Percentiles rank a stretch among this genome's conserved stretches.
These are phyloP conservation scores for Turdus rufiventris DNA, from an alignment of 2,113 vertebrate species.

Conservation along the genomic window DNA sequence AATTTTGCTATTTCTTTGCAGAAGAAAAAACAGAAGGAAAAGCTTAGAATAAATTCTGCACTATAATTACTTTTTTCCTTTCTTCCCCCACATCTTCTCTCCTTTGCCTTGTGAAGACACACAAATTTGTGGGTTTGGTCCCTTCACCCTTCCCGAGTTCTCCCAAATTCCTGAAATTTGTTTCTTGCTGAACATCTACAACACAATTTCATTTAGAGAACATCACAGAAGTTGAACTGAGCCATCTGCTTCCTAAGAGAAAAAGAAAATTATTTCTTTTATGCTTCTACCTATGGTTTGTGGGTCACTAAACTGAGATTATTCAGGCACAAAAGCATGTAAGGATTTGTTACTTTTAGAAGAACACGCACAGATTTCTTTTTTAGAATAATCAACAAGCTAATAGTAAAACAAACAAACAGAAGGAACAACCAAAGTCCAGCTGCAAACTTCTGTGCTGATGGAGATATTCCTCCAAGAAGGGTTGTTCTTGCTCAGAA, in stretches of 20 bases:
- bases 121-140: not conserved
- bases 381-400: conserved; percentile 6
- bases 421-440: not conserved
- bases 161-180: not conserved
- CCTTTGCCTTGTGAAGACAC: not conserved
- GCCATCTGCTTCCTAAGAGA: conserved; percentile 23
- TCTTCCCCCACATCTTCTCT: not conserved
- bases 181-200: not conserved
- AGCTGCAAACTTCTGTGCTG: not conserved
- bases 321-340: conserved; percentile 14
- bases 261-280: conserved; percentile 35
- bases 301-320: conserved; percentile 24
- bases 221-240: conserved; percentile 30
- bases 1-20: not conserved
- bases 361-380: not conserved
- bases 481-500: not conserved
- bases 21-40: not conserved
- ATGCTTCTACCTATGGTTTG: not conserved
- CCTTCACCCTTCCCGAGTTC: not conserved
- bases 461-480: not conserved
- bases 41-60: not conserved
- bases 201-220: not conserved
- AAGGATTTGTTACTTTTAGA: conserved; percentile 31
- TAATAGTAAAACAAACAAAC: conserved; percentile 41
- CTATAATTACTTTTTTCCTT: not conserved